phyloP scores from a whole-genome alignment of 2,113 vertebrate genomes.

The Xenotilapia leptura region DNA sequence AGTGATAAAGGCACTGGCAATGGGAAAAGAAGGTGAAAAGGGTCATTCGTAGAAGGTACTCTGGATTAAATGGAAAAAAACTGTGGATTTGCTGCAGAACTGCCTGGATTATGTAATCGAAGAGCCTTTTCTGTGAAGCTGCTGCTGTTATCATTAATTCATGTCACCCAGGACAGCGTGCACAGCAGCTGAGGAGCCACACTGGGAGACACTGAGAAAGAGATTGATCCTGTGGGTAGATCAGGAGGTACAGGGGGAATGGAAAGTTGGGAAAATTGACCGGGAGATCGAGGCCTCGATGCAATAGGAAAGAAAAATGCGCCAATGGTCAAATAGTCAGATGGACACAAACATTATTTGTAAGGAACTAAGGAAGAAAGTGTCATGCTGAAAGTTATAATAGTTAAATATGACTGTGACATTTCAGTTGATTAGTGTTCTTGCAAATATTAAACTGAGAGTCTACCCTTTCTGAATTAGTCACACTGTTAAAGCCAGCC shows the following conservation, averaged over 20 bases:
- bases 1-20: background rate
- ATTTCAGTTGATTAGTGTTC: background rate
- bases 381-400: background rate
- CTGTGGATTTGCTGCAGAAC: conserved; percentile 24
- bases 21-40: background rate
- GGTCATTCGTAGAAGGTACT: background rate
- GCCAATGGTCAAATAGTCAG: background rate
- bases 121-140: conserved; percentile 44
- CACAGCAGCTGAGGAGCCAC: conserved; percentile 44
- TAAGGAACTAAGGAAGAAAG: background rate
- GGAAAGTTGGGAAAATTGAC: background rate
- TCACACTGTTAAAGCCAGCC: background rate
- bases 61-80: conserved; percentile 12
- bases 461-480: background rate
- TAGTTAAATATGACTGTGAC: background rate
- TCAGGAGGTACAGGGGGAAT: background rate
- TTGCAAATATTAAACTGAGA: background rate
- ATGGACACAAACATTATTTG: background rate
- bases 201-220: conserved; percentile 36
- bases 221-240: conserved; percentile 45
- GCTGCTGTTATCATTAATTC: conserved; percentile 70
- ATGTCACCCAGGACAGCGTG: conserved; percentile 57
- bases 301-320: background rate
- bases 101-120: conserved; percentile 51
- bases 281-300: background rate